phyloP scores from a whole-genome alignment of 2,888 invertebrate genomes.

The Danaus chrysippus region DNA sequence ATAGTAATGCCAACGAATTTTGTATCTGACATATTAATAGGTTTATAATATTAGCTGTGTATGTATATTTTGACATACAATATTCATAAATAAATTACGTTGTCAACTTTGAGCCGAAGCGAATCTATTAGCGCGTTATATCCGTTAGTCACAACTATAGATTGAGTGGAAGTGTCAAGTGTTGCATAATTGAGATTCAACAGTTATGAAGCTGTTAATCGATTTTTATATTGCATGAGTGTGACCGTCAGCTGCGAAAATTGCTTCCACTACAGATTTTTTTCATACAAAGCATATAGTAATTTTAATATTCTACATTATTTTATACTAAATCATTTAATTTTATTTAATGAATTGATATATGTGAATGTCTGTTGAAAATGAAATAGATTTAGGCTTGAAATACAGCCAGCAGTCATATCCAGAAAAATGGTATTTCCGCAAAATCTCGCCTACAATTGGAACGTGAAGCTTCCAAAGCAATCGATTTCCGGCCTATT shows the following conservation, averaged over 20 bases:
- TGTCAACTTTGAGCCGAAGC: constrained; percentile 72
- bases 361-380: constrained; percentile 7
- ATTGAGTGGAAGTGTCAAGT: constrained; percentile 16
- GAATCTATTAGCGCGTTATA: constrained; percentile 78
- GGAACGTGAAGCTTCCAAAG: constrained; percentile 65
- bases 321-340: constrained; percentile 1
- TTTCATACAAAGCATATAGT: neutral
- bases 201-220: constrained; percentile 7
- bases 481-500: constrained; percentile 79
- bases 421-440: constrained; percentile 31
- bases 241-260: constrained; percentile 7
- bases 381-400: constrained; percentile 11
- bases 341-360: neutral
- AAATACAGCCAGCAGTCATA: constrained; percentile 20
- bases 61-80: constrained; percentile 7
- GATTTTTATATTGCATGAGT: constrained; percentile 2
- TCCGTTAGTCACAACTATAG: constrained; percentile 52
- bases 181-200: constrained; percentile 8
- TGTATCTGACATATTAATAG: neutral
- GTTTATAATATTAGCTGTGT: neutral
- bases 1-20: too few species aligned
- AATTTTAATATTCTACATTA: neutral
- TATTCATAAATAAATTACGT: constrained; percentile 76
- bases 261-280: neutral
- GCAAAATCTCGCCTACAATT: constrained; percentile 55